phyloP scores from a whole-genome alignment of 2,113 vertebrate genomes.

The Percina caprodes region DNA sequence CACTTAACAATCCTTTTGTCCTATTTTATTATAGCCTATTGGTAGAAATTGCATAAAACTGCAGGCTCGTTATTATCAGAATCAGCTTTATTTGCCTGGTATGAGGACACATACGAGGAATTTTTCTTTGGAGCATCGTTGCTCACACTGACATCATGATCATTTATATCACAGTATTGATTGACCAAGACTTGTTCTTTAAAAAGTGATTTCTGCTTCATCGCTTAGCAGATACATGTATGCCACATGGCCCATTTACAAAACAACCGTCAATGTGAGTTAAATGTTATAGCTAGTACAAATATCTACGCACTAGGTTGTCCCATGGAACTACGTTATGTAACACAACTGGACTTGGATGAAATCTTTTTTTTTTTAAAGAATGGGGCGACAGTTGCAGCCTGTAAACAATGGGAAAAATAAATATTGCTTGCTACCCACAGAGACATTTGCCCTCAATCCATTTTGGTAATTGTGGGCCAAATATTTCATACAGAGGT shows the following conservation, averaged over 20 bases:
- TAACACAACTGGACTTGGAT: conserved; percentile 14
- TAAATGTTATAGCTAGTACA: not conserved
- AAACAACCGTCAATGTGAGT: not conserved
- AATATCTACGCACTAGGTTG: not conserved
- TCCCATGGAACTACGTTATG: conserved; percentile 24
- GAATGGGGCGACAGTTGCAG: conserved; percentile 27
- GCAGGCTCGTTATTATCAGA: too few relatives aligned
- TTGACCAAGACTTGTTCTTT: too few relatives aligned
- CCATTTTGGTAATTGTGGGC: conserved; percentile 37
- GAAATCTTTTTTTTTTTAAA: conserved; percentile 26
- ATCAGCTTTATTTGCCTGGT: too few relatives aligned
- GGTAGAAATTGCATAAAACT: too few relatives aligned
- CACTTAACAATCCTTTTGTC: too few relatives aligned
- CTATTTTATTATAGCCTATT: too few relatives aligned
- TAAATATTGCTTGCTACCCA: conserved; percentile 1
- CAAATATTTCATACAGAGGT: conserved; percentile 33
- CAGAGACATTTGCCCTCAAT: conserved; percentile 20
- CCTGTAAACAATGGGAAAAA: not conserved
- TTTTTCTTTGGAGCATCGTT: too few relatives aligned
- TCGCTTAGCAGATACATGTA: not conserved
- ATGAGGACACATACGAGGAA: too few relatives aligned
- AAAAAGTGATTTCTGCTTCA: not conserved
- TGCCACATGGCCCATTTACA: not conserved
- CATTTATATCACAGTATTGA: too few relatives aligned
- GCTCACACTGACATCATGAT: too few relatives aligned